These are phyloP conservation scores for Iphiclides podalirius DNA, from an alignment of 2,888 invertebrate species.

Conservation along the genomic window DNA sequence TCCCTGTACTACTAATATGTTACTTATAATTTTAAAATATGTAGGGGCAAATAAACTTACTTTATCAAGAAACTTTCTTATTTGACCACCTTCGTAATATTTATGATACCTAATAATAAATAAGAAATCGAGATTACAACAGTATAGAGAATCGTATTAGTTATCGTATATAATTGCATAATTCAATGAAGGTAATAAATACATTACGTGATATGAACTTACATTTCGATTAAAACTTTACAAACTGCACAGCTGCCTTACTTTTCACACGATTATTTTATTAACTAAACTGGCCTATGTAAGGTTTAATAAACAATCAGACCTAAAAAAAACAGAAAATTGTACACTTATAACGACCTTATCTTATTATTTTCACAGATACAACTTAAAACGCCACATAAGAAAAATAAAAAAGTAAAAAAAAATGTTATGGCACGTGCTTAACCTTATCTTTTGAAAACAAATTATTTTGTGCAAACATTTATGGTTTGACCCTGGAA, in stretches of 20 bases:
- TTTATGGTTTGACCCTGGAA: no score
- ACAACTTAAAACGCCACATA: background rate
- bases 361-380: background rate
- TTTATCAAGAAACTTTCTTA: background rate
- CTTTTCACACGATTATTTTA: background rate
- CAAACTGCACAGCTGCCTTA: background rate
- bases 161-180: no score
- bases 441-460: background rate
- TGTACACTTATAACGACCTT: background rate
- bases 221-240: background rate
- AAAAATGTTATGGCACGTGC: background rate
- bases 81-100: background rate
- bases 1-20: background rate
- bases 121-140: background rate
- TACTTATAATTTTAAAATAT: background rate
- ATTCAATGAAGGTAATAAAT: background rate
- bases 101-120: background rate
- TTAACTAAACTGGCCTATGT: slow-evolving; percentile 8
- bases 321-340: background rate
- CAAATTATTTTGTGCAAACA: background rate
- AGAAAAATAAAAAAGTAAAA: background rate
- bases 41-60: background rate
- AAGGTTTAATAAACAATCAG: background rate
- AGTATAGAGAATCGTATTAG: background rate
- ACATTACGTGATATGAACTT: background rate